Conservation (phyloP, 2,113 vertebrate genomes). For the Aleadryas rufinucha region DNA sequence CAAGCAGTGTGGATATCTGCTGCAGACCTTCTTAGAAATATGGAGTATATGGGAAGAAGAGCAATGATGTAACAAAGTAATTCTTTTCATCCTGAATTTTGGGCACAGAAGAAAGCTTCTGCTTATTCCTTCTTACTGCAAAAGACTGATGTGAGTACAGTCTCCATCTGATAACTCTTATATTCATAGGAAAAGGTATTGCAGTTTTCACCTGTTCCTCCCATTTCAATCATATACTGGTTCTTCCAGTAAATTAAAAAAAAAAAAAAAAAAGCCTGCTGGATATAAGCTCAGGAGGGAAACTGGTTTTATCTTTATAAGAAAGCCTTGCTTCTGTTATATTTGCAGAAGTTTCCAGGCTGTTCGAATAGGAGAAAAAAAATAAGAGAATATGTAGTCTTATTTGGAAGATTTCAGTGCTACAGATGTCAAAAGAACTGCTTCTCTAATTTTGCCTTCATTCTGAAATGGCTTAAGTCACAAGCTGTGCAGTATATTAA, state of each 20-base stretch:
- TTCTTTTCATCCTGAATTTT: not conserved
- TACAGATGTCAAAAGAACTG: slow-evolving; percentile 34
- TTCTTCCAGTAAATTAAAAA: not conserved
- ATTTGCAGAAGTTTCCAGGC: slow-evolving; percentile 4
- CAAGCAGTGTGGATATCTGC: not conserved
- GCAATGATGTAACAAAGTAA: not conserved
- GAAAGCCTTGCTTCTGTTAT: not conserved
- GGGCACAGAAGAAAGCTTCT: not conserved
- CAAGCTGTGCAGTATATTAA: not conserved
- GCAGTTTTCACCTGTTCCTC: not conserved
- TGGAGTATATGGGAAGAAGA: not conserved
- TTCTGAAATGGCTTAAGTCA: slow-evolving; percentile 43
- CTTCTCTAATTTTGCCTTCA: slow-evolving; percentile 61
- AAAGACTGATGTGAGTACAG: not conserved
- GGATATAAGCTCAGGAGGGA: not conserved
- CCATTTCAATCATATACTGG: slow-evolving; percentile 3
- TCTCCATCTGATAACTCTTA: slow-evolving; percentile 20
- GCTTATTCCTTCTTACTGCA: not conserved
- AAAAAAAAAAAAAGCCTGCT: not conserved
- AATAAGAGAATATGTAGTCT: not conserved
- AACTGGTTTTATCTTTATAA: not conserved
- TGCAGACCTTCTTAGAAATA: not conserved
- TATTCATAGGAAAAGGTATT: slow-evolving; percentile 21
- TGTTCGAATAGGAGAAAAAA: not conserved
- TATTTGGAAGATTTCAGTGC: slow-evolving; percentile 28